phyloP scores from a whole-genome alignment of 2,888 invertebrate genomes.

The Eupithecia abbreviata region DNA sequence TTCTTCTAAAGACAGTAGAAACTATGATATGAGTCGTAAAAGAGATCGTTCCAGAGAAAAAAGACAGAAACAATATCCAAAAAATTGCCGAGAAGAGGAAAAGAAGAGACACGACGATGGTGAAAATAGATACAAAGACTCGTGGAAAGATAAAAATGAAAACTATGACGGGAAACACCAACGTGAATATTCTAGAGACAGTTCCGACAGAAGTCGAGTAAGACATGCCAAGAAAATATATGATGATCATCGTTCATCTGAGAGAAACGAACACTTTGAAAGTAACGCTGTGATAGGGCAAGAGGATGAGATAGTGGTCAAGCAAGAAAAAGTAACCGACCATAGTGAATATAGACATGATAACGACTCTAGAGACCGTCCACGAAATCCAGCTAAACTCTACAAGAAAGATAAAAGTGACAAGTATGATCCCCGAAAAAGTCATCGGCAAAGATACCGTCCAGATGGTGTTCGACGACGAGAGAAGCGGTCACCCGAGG shows the following conservation, averaged over 20 bases:
- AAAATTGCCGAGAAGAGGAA: not conserved
- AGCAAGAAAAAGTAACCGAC: conserved; percentile 17
- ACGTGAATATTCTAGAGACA: conserved; percentile 4
- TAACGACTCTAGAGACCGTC: conserved; percentile 11
- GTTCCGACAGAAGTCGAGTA: not conserved
- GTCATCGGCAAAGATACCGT: not conserved
- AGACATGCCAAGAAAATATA: conserved; percentile 12
- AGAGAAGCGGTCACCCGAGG: conserved; percentile 1
- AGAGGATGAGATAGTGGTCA: conserved; percentile 11
- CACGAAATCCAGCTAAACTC: not conserved
- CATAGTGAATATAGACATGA: conserved; percentile 3
- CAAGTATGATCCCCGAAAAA: not conserved
- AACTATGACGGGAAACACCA: not conserved
- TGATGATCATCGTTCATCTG: conserved; percentile 13
- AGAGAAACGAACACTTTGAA: conserved; percentile 13
- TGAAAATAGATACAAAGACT: not conserved
- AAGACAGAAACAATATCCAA: not conserved
- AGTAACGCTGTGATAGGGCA: not conserved
- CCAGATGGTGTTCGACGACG: conserved; percentile 3
- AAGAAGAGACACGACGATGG: not conserved
- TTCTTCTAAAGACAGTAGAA: not conserved
- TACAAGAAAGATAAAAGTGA: not conserved
- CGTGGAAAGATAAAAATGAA: conserved; percentile 16
- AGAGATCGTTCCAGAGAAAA: not conserved
- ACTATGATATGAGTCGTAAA: not conserved